Evolutionary conservation across 2,888 invertebrate species (phyloP).

Genomic region (Geophilus truncorum): DNA sequence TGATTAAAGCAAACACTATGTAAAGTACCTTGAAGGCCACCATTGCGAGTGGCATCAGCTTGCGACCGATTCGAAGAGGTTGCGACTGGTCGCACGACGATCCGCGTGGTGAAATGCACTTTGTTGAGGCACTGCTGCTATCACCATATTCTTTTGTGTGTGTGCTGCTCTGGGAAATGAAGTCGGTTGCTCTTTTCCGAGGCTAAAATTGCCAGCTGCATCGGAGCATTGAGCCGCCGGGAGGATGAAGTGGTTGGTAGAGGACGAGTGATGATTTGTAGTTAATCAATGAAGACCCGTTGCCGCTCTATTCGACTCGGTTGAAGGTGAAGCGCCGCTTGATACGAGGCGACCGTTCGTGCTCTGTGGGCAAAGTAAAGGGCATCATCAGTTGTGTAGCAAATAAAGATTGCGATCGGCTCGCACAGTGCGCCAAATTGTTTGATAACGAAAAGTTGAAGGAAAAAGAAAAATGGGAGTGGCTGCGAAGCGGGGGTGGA

Average conservation of each 20-base stretch:
- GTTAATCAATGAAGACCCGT: slow-evolving; percentile 23
- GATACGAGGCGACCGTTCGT: background rate
- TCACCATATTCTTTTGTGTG: background rate
- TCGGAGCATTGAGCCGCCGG: slow-evolving; percentile 4
- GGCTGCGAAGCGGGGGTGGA: background rate
- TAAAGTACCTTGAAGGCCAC: slow-evolving; percentile 20
- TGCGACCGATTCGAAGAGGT: background rate
- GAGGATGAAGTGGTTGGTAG: slow-evolving; percentile 10
- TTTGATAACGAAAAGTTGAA: slow-evolving; percentile 7
- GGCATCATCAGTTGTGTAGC: slow-evolving; percentile 6
- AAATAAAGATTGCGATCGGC: slow-evolving; percentile 13
- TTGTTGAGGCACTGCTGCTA: slow-evolving; percentile 10
- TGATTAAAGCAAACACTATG: background rate
- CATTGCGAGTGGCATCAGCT: background rate
- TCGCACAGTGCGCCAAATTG: background rate
- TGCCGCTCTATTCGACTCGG: slow-evolving; percentile 27
- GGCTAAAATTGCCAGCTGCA: background rate
- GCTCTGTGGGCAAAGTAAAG: slow-evolving; percentile 25
- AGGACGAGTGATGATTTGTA: slow-evolving; percentile 24
- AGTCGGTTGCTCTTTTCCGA: slow-evolving; percentile 12
- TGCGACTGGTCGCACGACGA: background rate
- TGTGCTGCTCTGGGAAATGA: background rate
- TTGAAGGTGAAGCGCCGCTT: slow-evolving; percentile 13
- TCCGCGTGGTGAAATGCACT: background rate
- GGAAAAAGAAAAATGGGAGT: background rate